Conservation (phyloP, 2,888 invertebrate genomes). For the Frankliniella intonsa region DNA sequence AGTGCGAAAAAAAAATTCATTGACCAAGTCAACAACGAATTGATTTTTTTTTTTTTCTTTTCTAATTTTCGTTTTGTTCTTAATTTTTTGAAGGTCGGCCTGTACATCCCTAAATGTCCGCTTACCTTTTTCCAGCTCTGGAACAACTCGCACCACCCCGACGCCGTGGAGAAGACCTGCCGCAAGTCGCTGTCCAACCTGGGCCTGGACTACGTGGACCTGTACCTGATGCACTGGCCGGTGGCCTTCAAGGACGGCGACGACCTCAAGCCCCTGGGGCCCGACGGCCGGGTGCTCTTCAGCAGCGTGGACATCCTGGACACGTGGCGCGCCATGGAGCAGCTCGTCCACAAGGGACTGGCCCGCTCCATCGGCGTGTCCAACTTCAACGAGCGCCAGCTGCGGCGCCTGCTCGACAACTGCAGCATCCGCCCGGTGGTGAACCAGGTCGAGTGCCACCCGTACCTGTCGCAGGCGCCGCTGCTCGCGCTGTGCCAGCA, state of each 20-base stretch:
- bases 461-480: slow-evolving; percentile 67
- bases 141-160: slow-evolving; percentile 81
- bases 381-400: slow-evolving; percentile 74
- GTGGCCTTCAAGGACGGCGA: slow-evolving; percentile 66
- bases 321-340: slow-evolving; percentile 71
- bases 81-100: too few species aligned
- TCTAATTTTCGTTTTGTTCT: too few species aligned
- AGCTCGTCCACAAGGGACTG: slow-evolving; percentile 62
- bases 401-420: slow-evolving; percentile 58
- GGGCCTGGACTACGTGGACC: slow-evolving; percentile 71
- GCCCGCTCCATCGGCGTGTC: slow-evolving; percentile 72
- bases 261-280: slow-evolving; percentile 33
- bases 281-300: not conserved
- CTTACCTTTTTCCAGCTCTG: slow-evolving; percentile 48
- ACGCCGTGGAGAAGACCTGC: slow-evolving; percentile 67
- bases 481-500: slow-evolving; percentile 64
- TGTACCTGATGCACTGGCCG: slow-evolving; percentile 92
- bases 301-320: slow-evolving; percentile 45
- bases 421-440: slow-evolving; percentile 61
- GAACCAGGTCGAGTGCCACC: slow-evolving; percentile 75
- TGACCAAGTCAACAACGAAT: too few species aligned
- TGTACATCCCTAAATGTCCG: too few species aligned
- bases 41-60: too few species aligned
- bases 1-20: not conserved
- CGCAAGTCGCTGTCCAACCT: slow-evolving; percentile 66